Percentiles rank a stretch among this genome's conserved stretches.
These are phyloP conservation scores for Syrrhaptes paradoxus DNA, from an alignment of 2,113 vertebrate species.

Conservation along the genomic window DNA sequence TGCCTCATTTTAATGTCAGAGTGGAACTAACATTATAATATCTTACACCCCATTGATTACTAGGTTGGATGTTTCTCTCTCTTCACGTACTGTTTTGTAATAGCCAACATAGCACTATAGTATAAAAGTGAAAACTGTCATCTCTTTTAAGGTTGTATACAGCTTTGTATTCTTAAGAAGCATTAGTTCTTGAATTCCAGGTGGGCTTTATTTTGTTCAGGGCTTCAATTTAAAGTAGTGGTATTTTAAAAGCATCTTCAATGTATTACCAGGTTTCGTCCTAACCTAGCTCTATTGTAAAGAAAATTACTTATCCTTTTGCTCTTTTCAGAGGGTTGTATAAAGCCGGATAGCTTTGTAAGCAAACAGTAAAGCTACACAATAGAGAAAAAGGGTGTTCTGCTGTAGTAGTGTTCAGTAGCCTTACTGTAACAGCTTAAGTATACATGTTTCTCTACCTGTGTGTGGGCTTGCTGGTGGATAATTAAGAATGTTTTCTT, in stretches of 20 bases:
- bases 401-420: not conserved
- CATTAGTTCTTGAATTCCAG: not conserved
- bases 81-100: not conserved
- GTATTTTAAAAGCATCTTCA: not conserved
- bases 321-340: not conserved
- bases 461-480: not conserved
- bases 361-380: not conserved
- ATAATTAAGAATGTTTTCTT: not conserved
- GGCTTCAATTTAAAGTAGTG: not conserved
- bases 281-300: not conserved
- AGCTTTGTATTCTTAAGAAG: not conserved
- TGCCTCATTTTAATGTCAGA: not conserved
- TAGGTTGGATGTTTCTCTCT: not conserved
- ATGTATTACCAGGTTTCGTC: not conserved
- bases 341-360: not conserved
- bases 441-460: not conserved
- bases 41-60: not conserved
- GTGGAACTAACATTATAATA: not conserved
- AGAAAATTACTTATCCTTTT: not conserved
- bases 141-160: not conserved
- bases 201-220: not conserved
- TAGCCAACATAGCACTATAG: not conserved
- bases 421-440: not conserved
- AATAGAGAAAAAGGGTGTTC: not conserved
- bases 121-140: not conserved